Evolutionary conservation across 2,797 vertebrate species (phyloP), one percentile per base, ranked within the genome.

Genomic region (Phalloptychus januarius): DNA sequence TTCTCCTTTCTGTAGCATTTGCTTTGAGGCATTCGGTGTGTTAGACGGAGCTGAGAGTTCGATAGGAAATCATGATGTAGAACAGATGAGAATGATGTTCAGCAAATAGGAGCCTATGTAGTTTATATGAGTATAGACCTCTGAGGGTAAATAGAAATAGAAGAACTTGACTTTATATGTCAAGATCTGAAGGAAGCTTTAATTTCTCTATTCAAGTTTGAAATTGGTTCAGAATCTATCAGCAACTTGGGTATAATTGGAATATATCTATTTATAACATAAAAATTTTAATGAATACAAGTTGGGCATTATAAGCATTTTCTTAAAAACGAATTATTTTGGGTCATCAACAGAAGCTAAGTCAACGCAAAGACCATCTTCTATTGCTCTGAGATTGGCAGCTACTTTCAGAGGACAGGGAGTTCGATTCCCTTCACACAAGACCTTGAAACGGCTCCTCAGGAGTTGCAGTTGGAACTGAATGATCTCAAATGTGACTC

Each of bases 1-100:
- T 90, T 93, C 88, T 86, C 87, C 77, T 89, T 90, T 91, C 91
- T 87, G 83, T 89, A 88, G 93, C 89, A 85, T 92, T 94, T 92
- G 90, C 91, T 90, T 92, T 91, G 90, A 92, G 92, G 88, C 92
- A 91, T 93, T 89, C 82, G 91, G 84, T 89, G 89, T 90, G 89
- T 81, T 84, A 73, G 88, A 75, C 83, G 54, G 87, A 88, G 84
- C 84, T 76, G 54, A 75, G 85, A 87, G 89, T 86, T 89, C 54
- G 74, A 91, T 83, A 73, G 82, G 83, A 87, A 88, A 91, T 88
- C 80, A 87, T 83, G 83, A 86, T 83, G 84, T 76, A 83, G 81
- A 82, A 85, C 31, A 61, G 82, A 87, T 78, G 79, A 45, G 74
- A 88, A 83, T 69, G 48, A 70, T 75, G 88, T 85, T 79, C 85